phyloP scores from a whole-genome alignment of 2,113 vertebrate species.

The Grallaria varia region DNA sequence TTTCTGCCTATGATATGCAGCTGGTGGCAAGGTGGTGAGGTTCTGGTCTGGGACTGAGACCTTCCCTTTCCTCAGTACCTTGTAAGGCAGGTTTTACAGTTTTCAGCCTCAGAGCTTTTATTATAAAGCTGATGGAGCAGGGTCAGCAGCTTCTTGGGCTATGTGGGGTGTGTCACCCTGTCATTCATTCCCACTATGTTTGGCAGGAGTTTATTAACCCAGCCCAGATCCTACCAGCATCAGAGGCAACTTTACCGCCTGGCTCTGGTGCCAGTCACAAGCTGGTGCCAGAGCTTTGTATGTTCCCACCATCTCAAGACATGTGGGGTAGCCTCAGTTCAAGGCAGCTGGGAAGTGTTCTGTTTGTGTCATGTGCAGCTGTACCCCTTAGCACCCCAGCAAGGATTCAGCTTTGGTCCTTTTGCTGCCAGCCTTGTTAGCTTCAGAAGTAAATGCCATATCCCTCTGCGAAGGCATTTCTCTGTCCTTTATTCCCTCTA shows the following conservation, averaged over 20 bases:
- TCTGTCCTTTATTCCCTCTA: not conserved
- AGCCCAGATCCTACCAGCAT: not conserved
- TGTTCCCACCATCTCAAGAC: not conserved
- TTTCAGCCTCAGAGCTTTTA: not conserved
- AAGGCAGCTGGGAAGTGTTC: not conserved
- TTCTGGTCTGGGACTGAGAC: not conserved
- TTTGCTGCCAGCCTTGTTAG: not conserved
- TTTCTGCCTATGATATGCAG: not conserved
- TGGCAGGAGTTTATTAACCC: not conserved
- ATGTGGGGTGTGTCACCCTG: not conserved
- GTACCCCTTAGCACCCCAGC: not conserved
- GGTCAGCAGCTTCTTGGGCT: not conserved
- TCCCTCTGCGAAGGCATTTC: not conserved
- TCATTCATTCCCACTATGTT: not conserved
- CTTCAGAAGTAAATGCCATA: not conserved
- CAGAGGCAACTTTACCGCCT: not conserved
- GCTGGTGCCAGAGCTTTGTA: not conserved
- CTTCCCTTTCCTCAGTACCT: not conserved
- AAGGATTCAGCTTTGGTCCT: not conserved
- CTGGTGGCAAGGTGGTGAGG: not conserved
- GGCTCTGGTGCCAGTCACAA: not conserved
- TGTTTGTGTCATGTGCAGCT: not conserved
- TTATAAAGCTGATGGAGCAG: not conserved
- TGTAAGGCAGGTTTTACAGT: not conserved
- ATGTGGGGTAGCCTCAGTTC: rapidly evolving